phyloP scores from a whole-genome alignment of 2,113 vertebrate species.

The Carettochelys insculpta region DNA sequence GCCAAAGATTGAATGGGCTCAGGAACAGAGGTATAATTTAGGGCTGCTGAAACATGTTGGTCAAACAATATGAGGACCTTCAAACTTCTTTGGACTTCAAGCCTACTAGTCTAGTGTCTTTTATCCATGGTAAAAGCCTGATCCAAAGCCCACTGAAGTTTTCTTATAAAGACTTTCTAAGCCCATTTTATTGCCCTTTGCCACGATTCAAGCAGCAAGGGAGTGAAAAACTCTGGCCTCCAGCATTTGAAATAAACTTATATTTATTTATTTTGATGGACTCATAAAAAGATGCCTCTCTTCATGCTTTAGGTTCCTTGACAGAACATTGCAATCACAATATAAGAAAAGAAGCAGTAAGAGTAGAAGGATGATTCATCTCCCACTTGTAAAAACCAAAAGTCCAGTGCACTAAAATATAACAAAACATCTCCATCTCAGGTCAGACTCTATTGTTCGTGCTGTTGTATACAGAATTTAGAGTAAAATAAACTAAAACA shows the following conservation, averaged over 20 bases:
- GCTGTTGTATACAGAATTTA: not conserved
- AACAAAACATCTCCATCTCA: not conserved
- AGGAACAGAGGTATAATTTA: not conserved
- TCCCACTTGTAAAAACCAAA: not conserved
- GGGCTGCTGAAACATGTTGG: not conserved
- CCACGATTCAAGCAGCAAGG: not conserved
- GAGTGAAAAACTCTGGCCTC: not conserved
- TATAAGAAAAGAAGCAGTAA: not conserved
- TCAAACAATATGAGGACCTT: not conserved
- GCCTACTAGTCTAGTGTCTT: not conserved
- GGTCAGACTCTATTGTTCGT: not conserved
- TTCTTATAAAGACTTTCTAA: not conserved
- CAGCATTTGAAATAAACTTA: not conserved
- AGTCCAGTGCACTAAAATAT: not conserved
- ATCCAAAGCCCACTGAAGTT: not conserved
- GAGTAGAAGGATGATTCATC: not conserved
- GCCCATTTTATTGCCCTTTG: conserved; percentile 21
- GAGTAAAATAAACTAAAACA: not conserved
- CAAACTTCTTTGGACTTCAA: not conserved
- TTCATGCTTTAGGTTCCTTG: not conserved
- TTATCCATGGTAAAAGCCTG: not conserved
- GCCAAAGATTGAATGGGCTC: not conserved
- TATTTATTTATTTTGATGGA: not conserved
- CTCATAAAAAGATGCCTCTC: not conserved
- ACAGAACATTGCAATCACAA: not conserved